A percentile compares a stretch with the other conserved stretches of the same genome.
Evolutionary conservation across 2,113 vertebrate genomes (phyloP).

Genomic region (Oncorhynchus keta): DNA sequence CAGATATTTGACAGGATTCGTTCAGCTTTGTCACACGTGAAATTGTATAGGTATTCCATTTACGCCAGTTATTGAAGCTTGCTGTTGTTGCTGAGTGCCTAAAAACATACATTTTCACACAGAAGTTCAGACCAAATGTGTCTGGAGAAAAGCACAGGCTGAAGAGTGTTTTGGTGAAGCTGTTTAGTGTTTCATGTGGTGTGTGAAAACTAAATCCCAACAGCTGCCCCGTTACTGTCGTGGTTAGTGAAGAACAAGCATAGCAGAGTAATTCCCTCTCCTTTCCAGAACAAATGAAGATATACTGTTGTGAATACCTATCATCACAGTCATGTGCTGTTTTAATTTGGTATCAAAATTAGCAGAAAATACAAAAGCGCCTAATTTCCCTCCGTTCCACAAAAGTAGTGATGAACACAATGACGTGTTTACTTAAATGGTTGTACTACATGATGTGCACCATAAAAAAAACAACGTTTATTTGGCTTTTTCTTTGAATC

Average conservation of each 20-base stretch:
- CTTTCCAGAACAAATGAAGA: slow-evolving; percentile 36
- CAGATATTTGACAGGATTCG: background rate
- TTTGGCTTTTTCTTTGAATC: background rate
- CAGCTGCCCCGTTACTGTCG: slow-evolving; percentile 54
- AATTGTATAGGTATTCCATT: slow-evolving; percentile 8
- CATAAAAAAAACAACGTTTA: background rate
- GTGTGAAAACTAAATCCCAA: slow-evolving; percentile 32
- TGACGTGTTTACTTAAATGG: background rate
- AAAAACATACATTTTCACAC: slow-evolving; percentile 2
- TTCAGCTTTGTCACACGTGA: background rate
- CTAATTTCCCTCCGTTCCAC: background rate
- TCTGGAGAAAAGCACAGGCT: slow-evolving; percentile 24
- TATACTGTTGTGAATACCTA: slow-evolving; percentile 15
- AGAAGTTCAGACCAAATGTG: slow-evolving; percentile 5
- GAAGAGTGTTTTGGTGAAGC: slow-evolving; percentile 23
- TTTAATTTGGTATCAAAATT: slow-evolving; percentile 25
- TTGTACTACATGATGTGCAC: background rate
- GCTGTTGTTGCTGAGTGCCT: background rate
- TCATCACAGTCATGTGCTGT: slow-evolving; percentile 19
- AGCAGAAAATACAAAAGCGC: slow-evolving; percentile 12
- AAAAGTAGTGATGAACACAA: background rate
- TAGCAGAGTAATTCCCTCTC: slow-evolving; percentile 42
- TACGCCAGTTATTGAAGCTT: slow-evolving; percentile 4
- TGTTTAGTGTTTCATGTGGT: slow-evolving; percentile 20
- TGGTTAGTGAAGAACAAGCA: slow-evolving; percentile 41